These are phyloP conservation scores for Brachionus sp. DNA, from an alignment of 1,140 invertebrate species.

Conservation along the genomic window DNA sequence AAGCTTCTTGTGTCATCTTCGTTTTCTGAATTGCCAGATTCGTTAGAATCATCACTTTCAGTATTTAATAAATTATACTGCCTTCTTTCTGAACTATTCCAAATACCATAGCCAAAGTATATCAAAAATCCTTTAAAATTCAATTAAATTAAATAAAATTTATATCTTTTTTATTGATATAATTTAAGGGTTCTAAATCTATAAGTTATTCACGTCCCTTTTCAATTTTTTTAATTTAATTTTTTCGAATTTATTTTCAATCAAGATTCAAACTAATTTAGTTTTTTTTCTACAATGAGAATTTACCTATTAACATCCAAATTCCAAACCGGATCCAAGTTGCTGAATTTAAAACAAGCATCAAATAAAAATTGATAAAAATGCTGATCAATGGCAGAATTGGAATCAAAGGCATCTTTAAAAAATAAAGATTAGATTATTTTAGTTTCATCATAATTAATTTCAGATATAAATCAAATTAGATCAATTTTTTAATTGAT, in stretches of 20 bases:
- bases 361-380: constrained; percentile 79
- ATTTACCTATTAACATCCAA: constrained; percentile 70
- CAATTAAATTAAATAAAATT: background rate
- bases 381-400: constrained; percentile 76
- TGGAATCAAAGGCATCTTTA: constrained; percentile 77
- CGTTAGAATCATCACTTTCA: constrained; percentile 48
- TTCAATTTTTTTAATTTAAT: too few species aligned
- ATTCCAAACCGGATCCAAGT: constrained; percentile 82
- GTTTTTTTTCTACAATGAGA: constrained; percentile 36
- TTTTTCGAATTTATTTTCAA: background rate
- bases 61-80: constrained; percentile 33
- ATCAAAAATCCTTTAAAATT: constrained; percentile 69
- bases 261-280: background rate
- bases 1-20: background rate
- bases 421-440: background rate
- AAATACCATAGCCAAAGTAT: constrained; percentile 82
- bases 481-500: too few species aligned
- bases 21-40: constrained; percentile 52
- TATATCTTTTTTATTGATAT: too few species aligned
- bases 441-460: background rate
- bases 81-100: constrained; percentile 77
- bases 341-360: constrained; percentile 74
- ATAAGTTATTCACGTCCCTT: too few species aligned
- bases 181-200: too few species aligned
- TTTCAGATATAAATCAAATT: background rate